Base-by-base conservation (phyloP, 2,113 vertebrate species). In the human (Homo sapiens) region DNA sequence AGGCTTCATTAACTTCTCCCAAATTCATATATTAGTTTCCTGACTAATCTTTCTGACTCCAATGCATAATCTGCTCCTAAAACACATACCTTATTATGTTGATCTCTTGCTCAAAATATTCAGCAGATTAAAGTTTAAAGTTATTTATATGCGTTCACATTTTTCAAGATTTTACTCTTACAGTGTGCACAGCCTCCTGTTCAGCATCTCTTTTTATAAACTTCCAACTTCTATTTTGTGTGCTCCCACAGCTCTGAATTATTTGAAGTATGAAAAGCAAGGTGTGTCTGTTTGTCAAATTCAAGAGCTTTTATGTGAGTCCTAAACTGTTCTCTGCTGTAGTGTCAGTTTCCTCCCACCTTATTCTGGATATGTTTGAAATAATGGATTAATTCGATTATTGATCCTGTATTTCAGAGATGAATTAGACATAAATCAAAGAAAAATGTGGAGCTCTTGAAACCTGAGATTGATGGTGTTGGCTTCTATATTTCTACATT, bases 371-470 rank as follows among this genome's bases (percentile, higher is more conserved):
- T 68, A 10, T 82, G 48, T 76, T 93, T 93, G 27, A 86, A 95
- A 82, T 78, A 88, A 72, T 95, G 2, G 61, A 66, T 83, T 97
- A 89, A 94, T 52, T 97, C 17, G 3, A 89, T 90, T 82, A 91
- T 89, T 17, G 84, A 79, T 55, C 91, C 30, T 68, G 57, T 55
- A 43, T 94, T 94, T 76, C 73, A 13, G 25, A 59, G 52, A 38
- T 68, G 25, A 75, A 90, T 96, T 97, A 96, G 68, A 82, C 23
- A 89, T 85, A 40, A 80, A 75, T 45, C n/a, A 64, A 4, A 66
- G 18, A 75, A 66, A 93, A 95, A 80, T 38, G 9, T 14, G 8
- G 38, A 68, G 6, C 22, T 83, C 45, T 90, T 94, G 35, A 88
- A 66, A 79, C 23, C 43, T 75, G 17, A 64, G n/a, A 11, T 50